A percentile compares a stretch with the other conserved stretches of the same genome.
These are phyloP conservation scores for Halictus rubicundus DNA, from an alignment of 1,140 invertebrate genomes.

Conservation along the genomic window DNA sequence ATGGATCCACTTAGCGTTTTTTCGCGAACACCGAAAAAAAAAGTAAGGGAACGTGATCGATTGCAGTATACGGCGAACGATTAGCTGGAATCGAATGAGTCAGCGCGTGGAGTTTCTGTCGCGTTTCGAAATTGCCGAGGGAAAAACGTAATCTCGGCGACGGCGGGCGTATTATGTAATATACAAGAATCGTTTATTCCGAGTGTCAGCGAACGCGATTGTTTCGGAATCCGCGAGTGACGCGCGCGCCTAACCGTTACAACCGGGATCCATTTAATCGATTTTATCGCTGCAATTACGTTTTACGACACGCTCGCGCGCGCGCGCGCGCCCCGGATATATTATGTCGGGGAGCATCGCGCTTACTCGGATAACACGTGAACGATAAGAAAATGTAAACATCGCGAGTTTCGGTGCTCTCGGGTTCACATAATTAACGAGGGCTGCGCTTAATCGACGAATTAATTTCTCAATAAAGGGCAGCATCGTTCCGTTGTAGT, in stretches of 20 bases:
- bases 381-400: neutral
- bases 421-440: no score
- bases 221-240: neutral
- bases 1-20: no score
- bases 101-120: slow-evolving; percentile 17
- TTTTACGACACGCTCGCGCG: neutral
- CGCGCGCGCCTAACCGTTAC: neutral
- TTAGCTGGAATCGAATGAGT: slow-evolving; percentile 22
- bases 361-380: neutral
- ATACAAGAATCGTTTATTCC: neutral
- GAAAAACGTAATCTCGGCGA: slow-evolving; percentile 3
- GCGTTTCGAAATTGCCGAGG: slow-evolving; percentile 25
- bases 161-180: slow-evolving; percentile 7
- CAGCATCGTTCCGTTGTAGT: no score
- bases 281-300: slow-evolving; percentile 7
- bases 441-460: no score
- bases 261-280: slow-evolving; percentile 5
- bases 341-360: no score
- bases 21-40: neutral
- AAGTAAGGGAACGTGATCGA: neutral
- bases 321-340: no score
- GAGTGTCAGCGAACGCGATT: slow-evolving; percentile 13
- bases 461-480: no score
- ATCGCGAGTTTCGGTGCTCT: no score
- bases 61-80: neutral